phyloP scores from a whole-genome alignment of 2,113 vertebrate genomes.

The Emydocephalus ijimae region DNA sequence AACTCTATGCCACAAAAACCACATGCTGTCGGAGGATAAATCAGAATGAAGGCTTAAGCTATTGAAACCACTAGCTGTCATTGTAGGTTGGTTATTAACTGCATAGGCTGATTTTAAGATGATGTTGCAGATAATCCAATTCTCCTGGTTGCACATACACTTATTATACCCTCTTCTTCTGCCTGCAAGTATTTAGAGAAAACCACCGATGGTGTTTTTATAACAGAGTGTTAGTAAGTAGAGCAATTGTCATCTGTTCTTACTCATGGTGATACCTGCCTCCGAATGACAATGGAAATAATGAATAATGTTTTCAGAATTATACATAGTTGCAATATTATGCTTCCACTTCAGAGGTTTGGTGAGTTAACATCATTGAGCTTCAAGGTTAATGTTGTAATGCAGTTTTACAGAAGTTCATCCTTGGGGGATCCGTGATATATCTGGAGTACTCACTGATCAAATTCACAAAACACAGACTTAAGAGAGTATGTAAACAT shows the following conservation, averaged over 20 bases:
- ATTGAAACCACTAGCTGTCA: neutral
- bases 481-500: neutral
- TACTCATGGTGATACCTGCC: neutral
- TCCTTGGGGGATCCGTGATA: neutral
- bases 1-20: neutral
- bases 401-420: neutral
- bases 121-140: neutral
- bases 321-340: neutral
- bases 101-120: neutral
- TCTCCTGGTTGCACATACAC: neutral
- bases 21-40: accelerated
- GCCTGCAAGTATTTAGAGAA: neutral
- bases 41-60: neutral
- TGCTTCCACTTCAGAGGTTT: accelerated
- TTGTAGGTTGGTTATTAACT: neutral
- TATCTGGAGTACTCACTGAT: neutral
- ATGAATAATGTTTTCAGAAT: neutral
- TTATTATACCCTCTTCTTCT: neutral
- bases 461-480: neutral
- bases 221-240: neutral
- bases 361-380: neutral
- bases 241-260: accelerated
- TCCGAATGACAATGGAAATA: neutral
- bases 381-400: neutral
- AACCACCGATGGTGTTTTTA: neutral